These are phyloP conservation scores for Galleria mellonella DNA, from an alignment of 1,140 invertebrate genomes.

Conservation along the genomic window DNA sequence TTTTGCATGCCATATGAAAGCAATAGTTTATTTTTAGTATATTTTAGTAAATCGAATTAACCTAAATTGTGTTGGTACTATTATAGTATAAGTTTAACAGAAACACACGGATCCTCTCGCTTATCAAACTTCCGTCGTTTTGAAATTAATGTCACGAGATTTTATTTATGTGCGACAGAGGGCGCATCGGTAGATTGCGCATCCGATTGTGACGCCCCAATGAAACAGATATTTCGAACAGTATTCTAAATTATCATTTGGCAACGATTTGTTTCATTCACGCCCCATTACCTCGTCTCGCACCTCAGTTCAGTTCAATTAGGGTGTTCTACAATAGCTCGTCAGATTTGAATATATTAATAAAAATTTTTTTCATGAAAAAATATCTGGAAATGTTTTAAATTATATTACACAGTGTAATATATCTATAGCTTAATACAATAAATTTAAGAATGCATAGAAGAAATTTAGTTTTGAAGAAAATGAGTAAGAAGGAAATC, in stretches of 20 bases:
- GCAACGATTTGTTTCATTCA: slow-evolving; percentile 22
- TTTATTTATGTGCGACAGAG: slow-evolving; percentile 59
- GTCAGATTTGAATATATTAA: slow-evolving; percentile 5
- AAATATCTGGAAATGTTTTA: no score
- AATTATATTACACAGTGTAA: no score
- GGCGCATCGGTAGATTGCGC: slow-evolving; percentile 39
- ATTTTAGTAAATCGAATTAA: background rate
- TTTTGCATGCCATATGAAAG: no score
- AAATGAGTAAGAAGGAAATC: no score
- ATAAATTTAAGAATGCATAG: no score
- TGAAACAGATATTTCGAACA: slow-evolving; percentile 42
- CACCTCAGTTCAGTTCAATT: slow-evolving; percentile 17
- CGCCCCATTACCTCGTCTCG: slow-evolving; percentile 23
- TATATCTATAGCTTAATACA: no score
- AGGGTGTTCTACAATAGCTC: background rate
- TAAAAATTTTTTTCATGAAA: background rate
- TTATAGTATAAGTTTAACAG: background rate
- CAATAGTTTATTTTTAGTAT: no score
- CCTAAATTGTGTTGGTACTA: background rate
- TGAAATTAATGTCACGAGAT: slow-evolving; percentile 55
- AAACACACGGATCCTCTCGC: slow-evolving; percentile 22
- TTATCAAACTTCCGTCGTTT: slow-evolving; percentile 55
- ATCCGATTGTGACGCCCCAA: no score
- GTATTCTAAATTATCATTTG: slow-evolving; percentile 41
- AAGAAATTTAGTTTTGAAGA: no score